Evolutionary conservation across 92 coral and sea anemone genomes (phyloP).

Genomic region (Siderastrea radians): DNA sequence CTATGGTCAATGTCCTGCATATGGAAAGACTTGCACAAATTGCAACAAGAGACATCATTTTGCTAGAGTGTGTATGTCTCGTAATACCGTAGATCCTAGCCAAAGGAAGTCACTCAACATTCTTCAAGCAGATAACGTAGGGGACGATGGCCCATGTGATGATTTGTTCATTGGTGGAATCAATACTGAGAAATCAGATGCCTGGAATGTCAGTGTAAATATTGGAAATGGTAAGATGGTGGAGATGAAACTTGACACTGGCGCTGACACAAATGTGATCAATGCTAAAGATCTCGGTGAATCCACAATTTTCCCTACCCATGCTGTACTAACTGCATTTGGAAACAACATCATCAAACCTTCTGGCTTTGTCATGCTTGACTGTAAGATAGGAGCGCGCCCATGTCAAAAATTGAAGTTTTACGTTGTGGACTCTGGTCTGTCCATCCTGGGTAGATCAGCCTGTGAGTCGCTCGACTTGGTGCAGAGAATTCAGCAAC

Average conservation of each 20-base stretch:
- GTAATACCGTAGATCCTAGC: neutral
- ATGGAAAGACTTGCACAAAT: constrained; percentile 29
- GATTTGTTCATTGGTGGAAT: neutral
- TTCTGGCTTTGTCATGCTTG: constrained; percentile 1
- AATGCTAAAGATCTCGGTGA: constrained; percentile 19
- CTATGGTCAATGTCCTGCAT: constrained; percentile 28
- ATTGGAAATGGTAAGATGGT: constrained; percentile 7
- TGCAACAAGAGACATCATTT: constrained; percentile 42
- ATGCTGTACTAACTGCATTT: constrained; percentile 7
- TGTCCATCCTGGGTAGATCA: neutral
- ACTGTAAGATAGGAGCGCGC: constrained; percentile 10
- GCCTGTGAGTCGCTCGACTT: neutral
- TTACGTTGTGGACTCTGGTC: constrained; percentile 21
- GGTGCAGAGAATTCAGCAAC: neutral
- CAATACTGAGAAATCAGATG: constrained; percentile 7
- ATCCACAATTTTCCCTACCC: neutral
- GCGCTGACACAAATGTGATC: constrained; percentile 37
- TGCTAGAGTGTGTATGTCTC: constrained; percentile 42
- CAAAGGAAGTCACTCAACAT: constrained; percentile 1
- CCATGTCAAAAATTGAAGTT: neutral
- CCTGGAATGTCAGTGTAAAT: neutral
- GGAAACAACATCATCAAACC: constrained; percentile 10
- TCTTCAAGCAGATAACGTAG: neutral
- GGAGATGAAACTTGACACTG: constrained; percentile 27
- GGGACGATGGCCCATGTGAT: neutral